Percentiles rank a stretch among this genome's conserved stretches.
Evolutionary conservation across 1,140 invertebrate species (phyloP).

Genomic region (Steinernema khuongi): DNA sequence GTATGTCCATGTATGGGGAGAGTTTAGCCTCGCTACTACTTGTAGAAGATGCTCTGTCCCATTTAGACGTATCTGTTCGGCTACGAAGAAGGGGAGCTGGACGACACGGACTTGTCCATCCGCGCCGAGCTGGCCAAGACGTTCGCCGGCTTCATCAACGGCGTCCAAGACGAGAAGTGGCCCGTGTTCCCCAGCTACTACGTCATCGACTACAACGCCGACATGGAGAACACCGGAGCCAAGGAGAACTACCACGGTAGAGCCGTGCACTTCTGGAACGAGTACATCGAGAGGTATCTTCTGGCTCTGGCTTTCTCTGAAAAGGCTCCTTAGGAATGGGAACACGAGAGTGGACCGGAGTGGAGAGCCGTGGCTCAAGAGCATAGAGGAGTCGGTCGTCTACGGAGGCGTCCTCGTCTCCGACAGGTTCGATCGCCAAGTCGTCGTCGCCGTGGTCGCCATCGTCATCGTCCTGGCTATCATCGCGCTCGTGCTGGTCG

Average conservation of each 20-base stretch:
- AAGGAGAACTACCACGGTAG: not conserved
- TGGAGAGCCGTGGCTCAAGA: not conserved
- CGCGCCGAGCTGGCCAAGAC: not conserved
- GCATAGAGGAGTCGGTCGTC: not conserved
- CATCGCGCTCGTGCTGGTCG: not conserved
- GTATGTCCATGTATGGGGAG: too few relatives aligned
- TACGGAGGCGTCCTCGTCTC: not conserved
- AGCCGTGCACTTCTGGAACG: not conserved
- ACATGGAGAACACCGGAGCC: not conserved
- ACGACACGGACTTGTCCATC: not conserved
- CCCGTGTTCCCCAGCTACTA: not conserved
- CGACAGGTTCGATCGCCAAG: not conserved
- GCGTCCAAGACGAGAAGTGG: not conserved
- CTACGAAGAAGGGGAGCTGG: not conserved
- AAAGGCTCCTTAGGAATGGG: not conserved
- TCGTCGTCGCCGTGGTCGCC: not conserved
- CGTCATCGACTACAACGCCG: not conserved
- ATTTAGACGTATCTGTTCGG: conserved; percentile 2
- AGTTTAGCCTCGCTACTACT: too few relatives aligned
- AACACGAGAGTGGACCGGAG: not conserved
- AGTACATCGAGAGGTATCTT: not conserved
- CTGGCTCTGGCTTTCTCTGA: not conserved
- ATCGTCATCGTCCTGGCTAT: not conserved
- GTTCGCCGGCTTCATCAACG: not conserved
- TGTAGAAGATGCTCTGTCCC: too few relatives aligned